Percentiles rank a stretch among this genome's conserved stretches.
Evolutionary conservation across 2,888 invertebrate genomes (phyloP).

Genomic region (Pachycephus smyrnensis): DNA sequence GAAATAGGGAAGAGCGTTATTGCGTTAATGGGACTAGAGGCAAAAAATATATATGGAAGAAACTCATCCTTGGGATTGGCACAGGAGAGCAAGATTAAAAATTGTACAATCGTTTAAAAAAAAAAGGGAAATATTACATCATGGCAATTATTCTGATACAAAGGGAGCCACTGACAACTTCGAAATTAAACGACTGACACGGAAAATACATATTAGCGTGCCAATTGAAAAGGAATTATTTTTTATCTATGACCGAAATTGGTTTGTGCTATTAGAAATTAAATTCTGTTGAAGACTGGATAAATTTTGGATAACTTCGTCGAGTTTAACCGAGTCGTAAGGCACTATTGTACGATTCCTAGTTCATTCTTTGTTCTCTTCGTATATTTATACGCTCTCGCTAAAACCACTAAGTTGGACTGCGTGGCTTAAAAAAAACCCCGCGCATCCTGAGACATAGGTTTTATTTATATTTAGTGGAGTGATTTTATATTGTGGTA

Average conservation of each 20-base stretch:
- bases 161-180: not conserved
- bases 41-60: not conserved
- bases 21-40: conserved; percentile 4
- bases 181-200: not conserved
- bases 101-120: not conserved
- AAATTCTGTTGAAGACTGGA: not conserved
- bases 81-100: not conserved
- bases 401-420: not conserved
- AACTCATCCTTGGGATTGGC: not conserved
- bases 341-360: not conserved
- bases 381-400: not conserved
- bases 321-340: not conserved
- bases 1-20: not conserved
- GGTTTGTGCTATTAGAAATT: not conserved
- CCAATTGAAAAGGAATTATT: conserved; percentile 13
- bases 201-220: conserved; percentile 10
- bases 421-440: not conserved
- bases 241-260: not conserved
- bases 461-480: conserved; percentile 41
- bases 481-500: conserved; percentile 43
- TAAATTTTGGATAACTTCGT: not conserved
- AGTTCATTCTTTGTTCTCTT: not conserved
- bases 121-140: conserved; percentile 18
- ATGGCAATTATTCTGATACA: not conserved
- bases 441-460: conserved; percentile 29